Conservation (phyloP, 2,113 vertebrate genomes). For the Chelonoidis abingdonii region DNA sequence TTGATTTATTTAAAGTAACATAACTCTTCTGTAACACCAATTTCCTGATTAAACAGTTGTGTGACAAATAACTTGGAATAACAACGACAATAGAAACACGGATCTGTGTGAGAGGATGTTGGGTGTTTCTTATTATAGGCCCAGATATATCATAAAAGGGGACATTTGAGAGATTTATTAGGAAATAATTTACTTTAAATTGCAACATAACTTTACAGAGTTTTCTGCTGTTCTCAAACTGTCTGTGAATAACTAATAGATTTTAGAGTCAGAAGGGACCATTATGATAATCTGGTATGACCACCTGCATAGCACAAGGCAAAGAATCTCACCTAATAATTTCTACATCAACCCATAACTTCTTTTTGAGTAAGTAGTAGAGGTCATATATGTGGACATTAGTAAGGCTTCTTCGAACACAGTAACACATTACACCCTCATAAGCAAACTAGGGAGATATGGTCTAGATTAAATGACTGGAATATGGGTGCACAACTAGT, state of each 20-base stretch:
- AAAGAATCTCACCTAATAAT: background rate
- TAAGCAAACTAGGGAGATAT: too few relatives aligned
- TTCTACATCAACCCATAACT: background rate
- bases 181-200: background rate
- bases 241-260: background rate
- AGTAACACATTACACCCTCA: too few relatives aligned
- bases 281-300: too few relatives aligned
- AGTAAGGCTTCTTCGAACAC: background rate
- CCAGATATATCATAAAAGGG: background rate
- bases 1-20: constrained; percentile 59
- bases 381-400: background rate
- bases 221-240: background rate
- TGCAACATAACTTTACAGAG: background rate
- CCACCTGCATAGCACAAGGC: too few relatives aligned
- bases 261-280: background rate
- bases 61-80: constrained; percentile 18
- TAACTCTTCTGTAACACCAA: background rate
- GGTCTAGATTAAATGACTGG: too few relatives aligned
- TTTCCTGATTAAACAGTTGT: constrained; percentile 50
- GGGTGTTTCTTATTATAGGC: background rate
- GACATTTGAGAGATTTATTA: background rate
- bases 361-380: background rate
- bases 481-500: too few relatives aligned
- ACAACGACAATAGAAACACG: background rate
- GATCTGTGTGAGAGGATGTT: background rate